Conservation (phyloP, 2,113 vertebrate species). For the Notarius lentiginosus region DNA sequence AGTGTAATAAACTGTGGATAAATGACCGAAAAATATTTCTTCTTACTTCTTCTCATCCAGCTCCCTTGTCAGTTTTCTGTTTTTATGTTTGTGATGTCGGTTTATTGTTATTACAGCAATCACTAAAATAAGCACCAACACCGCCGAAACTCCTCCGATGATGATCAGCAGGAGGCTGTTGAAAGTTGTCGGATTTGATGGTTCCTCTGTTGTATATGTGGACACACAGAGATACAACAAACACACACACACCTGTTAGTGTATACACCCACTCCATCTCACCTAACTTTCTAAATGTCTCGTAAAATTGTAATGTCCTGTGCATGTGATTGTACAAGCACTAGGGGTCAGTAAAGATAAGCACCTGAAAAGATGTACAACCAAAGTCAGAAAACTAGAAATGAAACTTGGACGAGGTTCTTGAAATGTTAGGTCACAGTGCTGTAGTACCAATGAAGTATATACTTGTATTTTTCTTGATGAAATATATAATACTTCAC, state of each 20-base stretch:
- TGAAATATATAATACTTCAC: background rate
- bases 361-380: background rate
- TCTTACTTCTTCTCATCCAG: constrained; percentile 84
- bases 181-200: background rate
- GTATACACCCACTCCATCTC: background rate
- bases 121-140: constrained; percentile 80
- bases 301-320: background rate
- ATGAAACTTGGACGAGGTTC: background rate
- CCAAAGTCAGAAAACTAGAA: background rate
- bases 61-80: constrained; percentile 79
- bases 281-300: background rate
- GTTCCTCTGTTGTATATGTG: constrained; percentile 39
- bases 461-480: background rate
- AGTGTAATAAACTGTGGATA: background rate
- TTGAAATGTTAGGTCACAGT: background rate
- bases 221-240: constrained; percentile 14
- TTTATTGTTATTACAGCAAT: constrained; percentile 78
- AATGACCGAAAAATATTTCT: background rate
- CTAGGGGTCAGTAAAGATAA: constrained; percentile 31
- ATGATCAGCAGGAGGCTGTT: constrained; percentile 76
- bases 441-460: background rate
- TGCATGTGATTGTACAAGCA: background rate
- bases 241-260: constrained; percentile 4
- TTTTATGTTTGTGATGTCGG: constrained; percentile 83
- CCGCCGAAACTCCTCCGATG: constrained; percentile 70